Conservation (phyloP, 2,797 vertebrate species). For the Sylvia borin region DNA sequence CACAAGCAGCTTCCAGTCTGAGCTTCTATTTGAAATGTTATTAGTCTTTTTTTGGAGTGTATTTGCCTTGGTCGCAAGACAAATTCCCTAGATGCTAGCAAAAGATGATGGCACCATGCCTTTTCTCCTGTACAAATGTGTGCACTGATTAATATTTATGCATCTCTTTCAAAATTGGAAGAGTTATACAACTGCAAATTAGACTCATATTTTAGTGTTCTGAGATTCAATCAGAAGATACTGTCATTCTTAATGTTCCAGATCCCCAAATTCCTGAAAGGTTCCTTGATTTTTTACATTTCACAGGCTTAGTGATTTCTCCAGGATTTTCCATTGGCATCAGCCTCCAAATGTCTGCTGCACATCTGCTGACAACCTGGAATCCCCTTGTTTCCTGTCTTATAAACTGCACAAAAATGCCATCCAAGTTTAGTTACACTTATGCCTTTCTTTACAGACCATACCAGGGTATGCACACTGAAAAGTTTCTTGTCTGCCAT, state of each 20-base stretch:
- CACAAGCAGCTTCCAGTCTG: not conserved
- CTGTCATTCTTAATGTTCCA: not conserved
- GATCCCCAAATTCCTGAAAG: not conserved
- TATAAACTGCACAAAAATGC: not conserved
- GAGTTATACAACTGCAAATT: not conserved
- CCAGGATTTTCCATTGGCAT: not conserved
- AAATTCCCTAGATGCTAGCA: not conserved
- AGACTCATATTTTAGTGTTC: not conserved
- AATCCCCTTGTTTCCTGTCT: not conserved
- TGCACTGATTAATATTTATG: not conserved
- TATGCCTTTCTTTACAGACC: not conserved
- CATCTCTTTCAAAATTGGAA: not conserved
- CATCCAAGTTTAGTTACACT: not conserved
- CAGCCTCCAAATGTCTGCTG: not conserved
- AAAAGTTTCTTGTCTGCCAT: not conserved
- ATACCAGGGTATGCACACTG: not conserved
- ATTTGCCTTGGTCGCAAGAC: not conserved
- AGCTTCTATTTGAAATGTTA: not conserved
- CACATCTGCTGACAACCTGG: accelerated
- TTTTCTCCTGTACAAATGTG: not conserved
- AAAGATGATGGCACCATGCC: not conserved
- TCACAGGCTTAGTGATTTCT: not conserved
- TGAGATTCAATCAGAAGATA: not conserved
- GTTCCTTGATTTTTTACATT: not conserved
- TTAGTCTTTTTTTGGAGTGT: not conserved